Evolutionary conservation across 2,113 vertebrate genomes (phyloP), one percentile per base, ranked within the genome.

Genomic region (Oryzias javanicus): DNA sequence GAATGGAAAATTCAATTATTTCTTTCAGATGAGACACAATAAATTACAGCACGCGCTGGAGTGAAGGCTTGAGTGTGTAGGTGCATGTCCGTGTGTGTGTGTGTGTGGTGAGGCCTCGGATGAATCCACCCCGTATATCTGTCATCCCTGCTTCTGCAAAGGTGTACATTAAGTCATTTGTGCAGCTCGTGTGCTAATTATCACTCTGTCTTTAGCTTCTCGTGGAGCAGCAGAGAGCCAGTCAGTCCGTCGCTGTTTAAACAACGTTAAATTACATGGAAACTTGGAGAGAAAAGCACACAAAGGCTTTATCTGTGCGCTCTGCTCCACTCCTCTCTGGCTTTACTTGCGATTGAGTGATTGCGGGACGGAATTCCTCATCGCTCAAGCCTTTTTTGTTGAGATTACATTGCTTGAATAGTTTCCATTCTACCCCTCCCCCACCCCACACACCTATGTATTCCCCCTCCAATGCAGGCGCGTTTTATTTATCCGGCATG

Each of bases 211-310:
- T 72, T 61, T 51, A 66, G 54, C 13, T 5, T 6, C 5, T 6
- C 14, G 52, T 65, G 42, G 65, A 64, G 66, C 61, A 72, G 67
- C 42, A 45, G 15, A 53, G 65, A 83, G 80, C 57, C 72, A 67
- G 76, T 55, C 74, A 71, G 74, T 63, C 71, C 27, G 55, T 80
- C 61, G 68, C 80, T 87, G 59, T 87, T 80, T 78, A 70, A 85
- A 84, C 74, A 79, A 80, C 74, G 46, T 77, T 65, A 81, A 86
- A 86, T 74, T 64, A 86, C 84, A 88, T 71, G 85, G 89, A 88
- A 90, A 88, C 78, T 87, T 79, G 29, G 61, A 73, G 51, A 70
- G 51, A 64, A 29, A 35, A 42, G 48, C 59, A 44, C 74, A 60
- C 73, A 64, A 64, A 76, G 67, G 53, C 87, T 74, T 48, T 69